Conservation (phyloP, 92 coral and sea anemone genomes). For the Porites evermanni region DNA sequence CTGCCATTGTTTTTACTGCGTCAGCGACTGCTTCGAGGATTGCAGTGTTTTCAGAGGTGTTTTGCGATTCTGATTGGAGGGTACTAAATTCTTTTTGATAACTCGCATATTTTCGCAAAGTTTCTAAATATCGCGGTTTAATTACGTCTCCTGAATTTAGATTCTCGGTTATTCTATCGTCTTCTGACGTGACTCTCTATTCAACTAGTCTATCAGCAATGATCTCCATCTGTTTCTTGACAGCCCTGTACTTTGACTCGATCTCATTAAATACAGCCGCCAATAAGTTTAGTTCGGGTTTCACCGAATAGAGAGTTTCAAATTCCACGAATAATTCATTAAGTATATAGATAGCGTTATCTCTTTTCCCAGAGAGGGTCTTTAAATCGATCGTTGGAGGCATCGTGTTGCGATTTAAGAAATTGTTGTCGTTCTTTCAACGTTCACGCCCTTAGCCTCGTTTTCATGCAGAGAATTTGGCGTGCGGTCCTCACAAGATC, state of each 20-base stretch:
- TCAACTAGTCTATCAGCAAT: conserved; percentile 34
- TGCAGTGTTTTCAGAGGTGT: conserved; percentile 32
- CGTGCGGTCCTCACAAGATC: not conserved
- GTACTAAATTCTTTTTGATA: conserved; percentile 27
- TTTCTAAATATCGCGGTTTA: not conserved
- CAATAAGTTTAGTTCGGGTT: conserved; percentile 22
- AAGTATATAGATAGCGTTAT: not conserved
- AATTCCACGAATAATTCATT: conserved; percentile 28
- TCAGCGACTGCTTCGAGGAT: conserved; percentile 39
- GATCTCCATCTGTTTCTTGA: conserved; percentile 18
- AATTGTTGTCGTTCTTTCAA: not conserved
- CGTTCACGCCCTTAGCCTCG: conserved; percentile 1
- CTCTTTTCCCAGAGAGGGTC: conserved; percentile 6
- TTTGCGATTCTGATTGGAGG: conserved; percentile 1
- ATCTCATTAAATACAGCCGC: conserved; percentile 23
- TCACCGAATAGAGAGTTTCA: conserved; percentile 21
- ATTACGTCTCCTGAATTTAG: conserved; percentile 36
- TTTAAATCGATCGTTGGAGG: not conserved
- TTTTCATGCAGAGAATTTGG: not conserved
- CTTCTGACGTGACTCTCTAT: conserved; percentile 10
- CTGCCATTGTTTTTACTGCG: conserved; percentile 59
- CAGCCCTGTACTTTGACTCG: conserved; percentile 25
- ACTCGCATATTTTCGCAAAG: conserved; percentile 27
- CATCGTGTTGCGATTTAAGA: not conserved
- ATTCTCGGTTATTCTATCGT: conserved; percentile 13